Conservation (phyloP, 2,113 vertebrate species). For the Lepidothrix coronata region DNA sequence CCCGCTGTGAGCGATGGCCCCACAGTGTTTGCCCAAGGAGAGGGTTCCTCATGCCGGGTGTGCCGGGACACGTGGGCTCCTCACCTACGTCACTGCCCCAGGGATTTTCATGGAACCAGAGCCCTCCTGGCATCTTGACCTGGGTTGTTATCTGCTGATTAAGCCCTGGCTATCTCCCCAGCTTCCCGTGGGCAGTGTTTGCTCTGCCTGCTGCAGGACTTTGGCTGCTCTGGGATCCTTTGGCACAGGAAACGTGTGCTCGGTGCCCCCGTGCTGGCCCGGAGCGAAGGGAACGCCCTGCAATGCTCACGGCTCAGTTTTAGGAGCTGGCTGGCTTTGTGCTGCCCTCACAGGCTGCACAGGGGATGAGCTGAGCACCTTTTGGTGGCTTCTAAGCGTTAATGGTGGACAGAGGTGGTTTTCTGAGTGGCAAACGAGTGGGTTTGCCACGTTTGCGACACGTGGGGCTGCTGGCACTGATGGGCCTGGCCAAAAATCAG, state of each 20-base stretch:
- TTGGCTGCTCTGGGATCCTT: not conserved
- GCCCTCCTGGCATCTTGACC: not conserved
- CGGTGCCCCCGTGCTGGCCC: not conserved
- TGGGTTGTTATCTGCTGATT: conserved; percentile 7
- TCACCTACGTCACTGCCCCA: not conserved
- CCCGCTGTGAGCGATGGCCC: not conserved
- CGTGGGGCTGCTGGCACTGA: rapidly evolving
- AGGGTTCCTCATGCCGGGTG: not conserved
- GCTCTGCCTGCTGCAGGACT: not conserved
- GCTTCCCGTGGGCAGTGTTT: conserved; percentile 9
- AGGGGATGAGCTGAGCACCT: rapidly evolving
- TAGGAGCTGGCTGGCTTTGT: not conserved
- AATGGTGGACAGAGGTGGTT: not conserved
- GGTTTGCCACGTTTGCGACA: rapidly evolving
- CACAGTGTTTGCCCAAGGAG: not conserved
- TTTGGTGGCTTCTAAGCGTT: not conserved
- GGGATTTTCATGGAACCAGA: not conserved
- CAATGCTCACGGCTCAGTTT: rapidly evolving
- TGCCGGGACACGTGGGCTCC: not conserved
- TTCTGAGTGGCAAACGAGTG: not conserved
- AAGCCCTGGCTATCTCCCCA: not conserved
- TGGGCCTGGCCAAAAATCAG: not conserved
- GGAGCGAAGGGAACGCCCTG: rapidly evolving
- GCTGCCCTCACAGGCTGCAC: not conserved
- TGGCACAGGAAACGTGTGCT: not conserved